Conservation (phyloP, 2,797 vertebrate genomes). For the Phalanger gymnotis region DNA sequence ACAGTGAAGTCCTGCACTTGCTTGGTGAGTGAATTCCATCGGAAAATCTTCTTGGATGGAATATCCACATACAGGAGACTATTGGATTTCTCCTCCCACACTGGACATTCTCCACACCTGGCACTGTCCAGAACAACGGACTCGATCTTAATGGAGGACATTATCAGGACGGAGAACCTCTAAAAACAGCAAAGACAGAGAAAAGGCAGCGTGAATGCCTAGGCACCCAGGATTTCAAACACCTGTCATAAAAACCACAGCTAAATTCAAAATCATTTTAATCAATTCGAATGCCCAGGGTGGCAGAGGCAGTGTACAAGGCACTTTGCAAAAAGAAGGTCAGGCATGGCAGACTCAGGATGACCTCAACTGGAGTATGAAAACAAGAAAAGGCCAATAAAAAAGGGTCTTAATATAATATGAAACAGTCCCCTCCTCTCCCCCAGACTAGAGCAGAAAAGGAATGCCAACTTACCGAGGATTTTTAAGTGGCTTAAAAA, state of each 20-base stretch:
- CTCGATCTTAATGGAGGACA: conserved; percentile 91
- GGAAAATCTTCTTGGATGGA: conserved; percentile 86
- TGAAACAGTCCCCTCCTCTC: background rate
- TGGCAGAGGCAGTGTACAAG: background rate
- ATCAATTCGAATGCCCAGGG: background rate
- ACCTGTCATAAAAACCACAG: background rate
- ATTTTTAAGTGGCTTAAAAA: conserved; percentile 29
- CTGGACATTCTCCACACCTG: conserved; percentile 92
- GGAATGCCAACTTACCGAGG: conserved; percentile 47
- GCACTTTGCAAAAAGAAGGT: background rate
- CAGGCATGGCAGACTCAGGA: background rate
- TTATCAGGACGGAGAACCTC: conserved; percentile 73
- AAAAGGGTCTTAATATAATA: background rate
- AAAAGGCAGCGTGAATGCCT: background rate
- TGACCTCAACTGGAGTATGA: background rate
- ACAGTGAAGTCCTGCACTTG: conserved; percentile 83
- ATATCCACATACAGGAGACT: conserved; percentile 93
- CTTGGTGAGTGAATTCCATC: conserved; percentile 87
- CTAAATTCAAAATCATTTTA: background rate
- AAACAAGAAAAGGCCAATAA: background rate
- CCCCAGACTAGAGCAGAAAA: background rate
- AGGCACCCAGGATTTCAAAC: conserved; percentile 16
- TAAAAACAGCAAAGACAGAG: conserved; percentile 37
- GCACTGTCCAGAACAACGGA: conserved; percentile 83
- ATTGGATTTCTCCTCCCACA: conserved; percentile 92